A percentile compares a stretch with the other conserved stretches of the same genome.
Conservation (phyloP, 2,113 vertebrate genomes). For the Rhinogobius similis region DNA sequence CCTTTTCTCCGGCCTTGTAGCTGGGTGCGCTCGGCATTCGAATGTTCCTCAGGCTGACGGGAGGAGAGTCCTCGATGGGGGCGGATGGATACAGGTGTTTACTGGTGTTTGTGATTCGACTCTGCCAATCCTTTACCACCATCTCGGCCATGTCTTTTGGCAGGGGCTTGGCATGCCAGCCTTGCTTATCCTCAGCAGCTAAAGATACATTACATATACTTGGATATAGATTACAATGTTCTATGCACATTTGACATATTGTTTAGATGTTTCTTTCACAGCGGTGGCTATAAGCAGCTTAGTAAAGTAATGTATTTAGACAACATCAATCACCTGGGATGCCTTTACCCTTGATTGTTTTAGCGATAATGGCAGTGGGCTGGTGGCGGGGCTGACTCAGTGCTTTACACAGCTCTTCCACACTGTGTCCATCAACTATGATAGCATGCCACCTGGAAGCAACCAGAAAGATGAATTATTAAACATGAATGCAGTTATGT, state of each 20-base stretch:
- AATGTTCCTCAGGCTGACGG: slow-evolving; percentile 85
- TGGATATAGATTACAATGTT: neutral
- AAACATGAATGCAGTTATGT: neutral
- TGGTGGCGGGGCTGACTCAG: slow-evolving; percentile 90
- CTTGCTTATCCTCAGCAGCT: slow-evolving; percentile 93
- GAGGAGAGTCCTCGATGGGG: slow-evolving; percentile 87
- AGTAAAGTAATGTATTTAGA: neutral
- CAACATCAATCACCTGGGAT: slow-evolving; percentile 83
- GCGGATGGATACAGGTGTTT: slow-evolving; percentile 86
- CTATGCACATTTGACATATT: neutral
- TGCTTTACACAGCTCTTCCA: slow-evolving; percentile 96
- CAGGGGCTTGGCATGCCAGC: slow-evolving; percentile 92
- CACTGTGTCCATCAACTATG: slow-evolving; percentile 93
- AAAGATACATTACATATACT: slow-evolving; percentile 6
- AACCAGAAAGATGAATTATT: slow-evolving; percentile 15
- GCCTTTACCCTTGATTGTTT: slow-evolving; percentile 93
- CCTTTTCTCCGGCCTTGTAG: slow-evolving; percentile 95
- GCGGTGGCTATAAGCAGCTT: neutral
- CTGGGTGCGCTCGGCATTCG: slow-evolving; percentile 88
- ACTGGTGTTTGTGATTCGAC: slow-evolving; percentile 84
- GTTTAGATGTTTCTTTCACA: neutral
- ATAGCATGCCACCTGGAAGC: slow-evolving; percentile 87
- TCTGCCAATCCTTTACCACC: slow-evolving; percentile 85
- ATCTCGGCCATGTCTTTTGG: slow-evolving; percentile 91
- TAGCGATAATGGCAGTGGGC: slow-evolving; percentile 92